These are phyloP conservation scores for Botrylloides violaceus DNA, from an alignment of 23 tunicate species.

Conservation along the genomic window DNA sequence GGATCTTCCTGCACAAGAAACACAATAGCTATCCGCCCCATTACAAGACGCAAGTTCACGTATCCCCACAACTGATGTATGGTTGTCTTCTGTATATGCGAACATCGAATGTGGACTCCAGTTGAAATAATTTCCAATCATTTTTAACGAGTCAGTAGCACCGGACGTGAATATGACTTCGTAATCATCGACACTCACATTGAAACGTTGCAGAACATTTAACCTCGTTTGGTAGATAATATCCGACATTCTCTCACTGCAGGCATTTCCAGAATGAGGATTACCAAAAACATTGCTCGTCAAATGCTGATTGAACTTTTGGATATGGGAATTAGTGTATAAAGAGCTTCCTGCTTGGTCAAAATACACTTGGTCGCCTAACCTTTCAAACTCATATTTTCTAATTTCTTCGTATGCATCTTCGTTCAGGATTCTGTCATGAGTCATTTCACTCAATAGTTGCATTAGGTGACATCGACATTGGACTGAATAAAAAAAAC, in stretches of 20 bases:
- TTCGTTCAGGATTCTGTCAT: no score
- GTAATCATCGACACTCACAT: slow-evolving; percentile 42
- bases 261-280: slow-evolving; percentile 54
- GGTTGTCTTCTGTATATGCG: slow-evolving; percentile 78
- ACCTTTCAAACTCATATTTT: slow-evolving; percentile 15
- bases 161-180: slow-evolving; percentile 71
- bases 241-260: slow-evolving; percentile 39
- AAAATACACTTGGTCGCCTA: slow-evolving; percentile 35
- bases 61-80: slow-evolving; percentile 83
- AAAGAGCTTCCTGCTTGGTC: slow-evolving; percentile 69
- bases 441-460: no score
- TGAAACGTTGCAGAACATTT: slow-evolving; percentile 42
- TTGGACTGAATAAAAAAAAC: no score
- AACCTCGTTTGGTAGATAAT: slow-evolving; percentile 36
- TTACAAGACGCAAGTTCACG: slow-evolving; percentile 34
- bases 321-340: slow-evolving; percentile 34
- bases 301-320: slow-evolving; percentile 27
- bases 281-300: slow-evolving; percentile 50
- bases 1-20: background rate
- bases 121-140: slow-evolving; percentile 38
- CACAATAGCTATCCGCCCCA: background rate
- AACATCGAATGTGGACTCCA: slow-evolving; percentile 41
- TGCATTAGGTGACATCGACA: no score
- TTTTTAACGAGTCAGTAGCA: slow-evolving; percentile 51
- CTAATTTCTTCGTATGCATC: slow-evolving; percentile 6